Evolutionary conservation across 2,888 invertebrate species (phyloP), one percentile per base, ranked within the genome.

Genomic region (Ornithoptera alexandrae): DNA sequence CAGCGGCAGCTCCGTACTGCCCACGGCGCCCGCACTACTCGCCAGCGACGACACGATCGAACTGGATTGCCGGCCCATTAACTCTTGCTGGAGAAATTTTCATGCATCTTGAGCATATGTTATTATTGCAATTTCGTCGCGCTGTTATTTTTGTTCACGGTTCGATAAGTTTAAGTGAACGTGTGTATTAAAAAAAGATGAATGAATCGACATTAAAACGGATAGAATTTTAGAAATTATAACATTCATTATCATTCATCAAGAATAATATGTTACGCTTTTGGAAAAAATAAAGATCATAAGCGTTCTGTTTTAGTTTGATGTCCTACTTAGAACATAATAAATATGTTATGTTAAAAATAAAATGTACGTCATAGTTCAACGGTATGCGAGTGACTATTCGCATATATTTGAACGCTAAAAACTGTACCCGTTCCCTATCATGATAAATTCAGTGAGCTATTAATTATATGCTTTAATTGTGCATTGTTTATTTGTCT

Each of bases 31-130:
- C 15, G 88, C 80, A 71, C 87, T 86, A 73, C 77, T 89, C 59
- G 89, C 83, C 71, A 90, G 78, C 42, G 91, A 88, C 15, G 92
- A 88, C 65, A 91, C 89, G 62, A 90, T 88, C 18, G 90, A 88
- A 1, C 91, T 87, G 39, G 90, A 84, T 78, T 94, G 95, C 75
- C 96, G 93, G 79, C 95, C 93, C 95, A 96, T 95, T 74, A 96
- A 86, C 86, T 96, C 96, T 92, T 96, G 95, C 94, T 95, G 90
- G 69, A 92, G 73, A 63, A 68, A 69, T 73, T 72, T 73, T 71
- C 70, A 72, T 72, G 74, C 67, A 72, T 68, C 68, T 69, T 72
- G 72, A 74, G 72, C 71, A 72, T 70, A 70, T 65, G 71, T 69
- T 60, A 69, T 72, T 70, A 69, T 74, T 70, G 59, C 62, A 62